These are phyloP conservation scores for Gopherus evgoodei DNA, from an alignment of 2,113 vertebrate species.

Conservation along the genomic window DNA sequence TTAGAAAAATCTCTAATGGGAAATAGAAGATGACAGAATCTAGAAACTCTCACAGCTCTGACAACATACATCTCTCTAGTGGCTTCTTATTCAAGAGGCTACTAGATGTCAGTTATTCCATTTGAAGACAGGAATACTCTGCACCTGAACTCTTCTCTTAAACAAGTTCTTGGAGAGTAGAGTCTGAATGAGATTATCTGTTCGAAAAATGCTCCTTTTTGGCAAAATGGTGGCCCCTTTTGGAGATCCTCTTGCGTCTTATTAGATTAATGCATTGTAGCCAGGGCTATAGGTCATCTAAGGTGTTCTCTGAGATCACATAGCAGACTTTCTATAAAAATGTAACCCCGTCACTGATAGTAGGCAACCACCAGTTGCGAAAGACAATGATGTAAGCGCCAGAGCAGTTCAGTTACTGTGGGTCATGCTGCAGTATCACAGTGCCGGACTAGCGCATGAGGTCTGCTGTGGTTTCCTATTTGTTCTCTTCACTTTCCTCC, in stretches of 20 bases:
- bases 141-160: background rate
- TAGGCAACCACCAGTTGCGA: too few relatives aligned
- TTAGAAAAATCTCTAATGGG: background rate
- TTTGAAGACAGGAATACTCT: background rate
- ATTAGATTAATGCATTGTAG: background rate
- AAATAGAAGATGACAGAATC: background rate
- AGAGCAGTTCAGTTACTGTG: too few relatives aligned
- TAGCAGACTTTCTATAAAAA: background rate
- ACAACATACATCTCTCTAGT: background rate
- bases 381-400: too few relatives aligned
- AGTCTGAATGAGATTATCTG: background rate
- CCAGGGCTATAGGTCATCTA: background rate
- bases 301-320: background rate
- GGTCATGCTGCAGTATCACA: too few relatives aligned
- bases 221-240: background rate
- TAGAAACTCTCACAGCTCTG: too few relatives aligned
- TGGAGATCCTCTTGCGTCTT: background rate
- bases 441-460: too few relatives aligned
- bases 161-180: background rate
- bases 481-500: too few relatives aligned
- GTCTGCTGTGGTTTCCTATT: too few relatives aligned
- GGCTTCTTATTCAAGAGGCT: background rate
- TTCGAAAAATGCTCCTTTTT: background rate
- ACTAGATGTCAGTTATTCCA: background rate
- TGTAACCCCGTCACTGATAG: too few relatives aligned